phyloP scores from a whole-genome alignment of 2,888 invertebrate species.

The Acronicta aceris region DNA sequence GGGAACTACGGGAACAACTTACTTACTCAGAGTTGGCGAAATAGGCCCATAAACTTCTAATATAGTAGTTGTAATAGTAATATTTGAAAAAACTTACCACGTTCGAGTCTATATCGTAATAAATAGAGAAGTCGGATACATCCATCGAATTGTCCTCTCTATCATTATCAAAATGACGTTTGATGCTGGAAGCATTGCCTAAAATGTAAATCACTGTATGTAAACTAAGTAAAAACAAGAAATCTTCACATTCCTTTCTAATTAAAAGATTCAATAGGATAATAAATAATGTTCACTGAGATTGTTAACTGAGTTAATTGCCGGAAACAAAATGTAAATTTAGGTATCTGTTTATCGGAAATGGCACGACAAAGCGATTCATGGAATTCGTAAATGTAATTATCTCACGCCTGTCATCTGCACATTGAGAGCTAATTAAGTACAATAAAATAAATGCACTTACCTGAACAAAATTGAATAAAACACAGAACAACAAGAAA shows the following conservation, averaged over 20 bases:
- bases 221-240: slow-evolving; percentile 4
- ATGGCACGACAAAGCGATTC: slow-evolving; percentile 17
- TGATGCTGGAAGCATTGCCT: slow-evolving; percentile 39
- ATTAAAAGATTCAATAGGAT: slow-evolving; percentile 4
- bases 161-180: slow-evolving; percentile 51
- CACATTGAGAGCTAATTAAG: slow-evolving; percentile 10
- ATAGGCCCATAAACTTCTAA: no score
- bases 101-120: slow-evolving; percentile 83
- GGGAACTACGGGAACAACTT: no score
- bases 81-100: slow-evolving; percentile 67
- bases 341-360: slow-evolving; percentile 14
- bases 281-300: slow-evolving; percentile 7
- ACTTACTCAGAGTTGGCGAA: no score
- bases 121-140: slow-evolving; percentile 84
- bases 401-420: slow-evolving; percentile 6
- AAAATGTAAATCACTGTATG: slow-evolving; percentile 9
- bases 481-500: slow-evolving; percentile 66
- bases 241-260: slow-evolving; percentile 7
- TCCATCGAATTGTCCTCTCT: slow-evolving; percentile 78
- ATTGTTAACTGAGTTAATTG: slow-evolving; percentile 23
- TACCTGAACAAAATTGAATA: slow-evolving; percentile 66
- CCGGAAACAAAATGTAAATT: slow-evolving; percentile 29
- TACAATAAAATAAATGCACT: slow-evolving; percentile 46
- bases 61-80: background rate
- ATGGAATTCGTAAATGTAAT: slow-evolving; percentile 16